Evolutionary conservation across 2,113 vertebrate species (phyloP).

Genomic region (Hemicordylus capensis): DNA sequence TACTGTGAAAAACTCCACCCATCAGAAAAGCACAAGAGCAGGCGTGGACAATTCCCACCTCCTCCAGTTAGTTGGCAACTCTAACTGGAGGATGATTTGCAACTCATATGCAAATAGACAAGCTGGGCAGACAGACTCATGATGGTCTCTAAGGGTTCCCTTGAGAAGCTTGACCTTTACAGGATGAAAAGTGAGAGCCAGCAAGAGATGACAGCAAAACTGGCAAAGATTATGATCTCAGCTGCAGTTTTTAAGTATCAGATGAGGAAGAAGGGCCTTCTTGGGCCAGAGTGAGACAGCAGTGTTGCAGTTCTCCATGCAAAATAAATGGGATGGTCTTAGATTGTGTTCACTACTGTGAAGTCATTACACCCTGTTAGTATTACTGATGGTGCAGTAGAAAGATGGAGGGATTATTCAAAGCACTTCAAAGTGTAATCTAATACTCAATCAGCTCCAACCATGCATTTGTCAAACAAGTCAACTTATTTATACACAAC

Average conservation of each 20-base stretch:
- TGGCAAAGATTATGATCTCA: neutral
- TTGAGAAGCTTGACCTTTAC: neutral
- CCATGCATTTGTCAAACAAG: neutral
- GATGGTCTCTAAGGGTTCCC: neutral
- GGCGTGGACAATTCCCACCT: rapidly evolving
- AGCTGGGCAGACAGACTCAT: neutral
- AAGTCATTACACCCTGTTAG: neutral
- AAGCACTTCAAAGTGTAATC: neutral
- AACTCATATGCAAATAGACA: too few relatives aligned
- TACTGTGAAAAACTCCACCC: neutral
- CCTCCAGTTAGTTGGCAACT: neutral
- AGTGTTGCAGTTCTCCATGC: neutral
- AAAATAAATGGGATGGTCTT: neutral
- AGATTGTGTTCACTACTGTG: neutral
- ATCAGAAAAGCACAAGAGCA: neutral
- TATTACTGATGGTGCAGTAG: neutral
- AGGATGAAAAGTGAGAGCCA: neutral
- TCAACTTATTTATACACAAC: neutral
- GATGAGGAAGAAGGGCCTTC: neutral
- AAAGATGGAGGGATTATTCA: too few relatives aligned
- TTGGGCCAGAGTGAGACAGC: neutral
- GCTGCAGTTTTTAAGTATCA: neutral
- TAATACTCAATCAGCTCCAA: neutral
- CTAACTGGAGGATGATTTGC: too few relatives aligned
- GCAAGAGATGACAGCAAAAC: neutral